These are phyloP conservation scores for Propsilocerus akamusi DNA, from an alignment of 1,140 invertebrate species.

Conservation along the genomic window DNA sequence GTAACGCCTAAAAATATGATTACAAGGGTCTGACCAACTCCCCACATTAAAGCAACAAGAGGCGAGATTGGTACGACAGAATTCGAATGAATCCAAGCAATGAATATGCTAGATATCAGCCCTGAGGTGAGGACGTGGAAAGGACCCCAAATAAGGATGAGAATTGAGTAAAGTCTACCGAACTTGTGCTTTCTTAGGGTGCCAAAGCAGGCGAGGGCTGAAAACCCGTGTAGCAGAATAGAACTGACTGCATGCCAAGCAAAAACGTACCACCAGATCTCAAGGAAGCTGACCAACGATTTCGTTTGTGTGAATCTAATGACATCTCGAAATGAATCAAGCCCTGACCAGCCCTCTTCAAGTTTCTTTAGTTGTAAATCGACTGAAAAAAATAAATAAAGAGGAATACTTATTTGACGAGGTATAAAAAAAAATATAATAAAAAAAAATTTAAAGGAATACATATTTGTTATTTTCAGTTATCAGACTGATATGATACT, in stretches of 20 bases:
- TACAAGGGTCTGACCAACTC: not conserved
- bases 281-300: not conserved
- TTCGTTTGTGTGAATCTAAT: not conserved
- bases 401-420: no score
- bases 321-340: not conserved
- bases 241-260: not conserved
- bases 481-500: no score
- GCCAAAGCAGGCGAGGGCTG: not conserved
- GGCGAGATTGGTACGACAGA: not conserved
- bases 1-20: not conserved
- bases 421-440: no score
- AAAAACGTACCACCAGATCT: not conserved
- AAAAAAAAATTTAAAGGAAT: no score
- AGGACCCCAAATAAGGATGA: not conserved
- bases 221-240: not conserved
- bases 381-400: not conserved
- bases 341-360: not conserved
- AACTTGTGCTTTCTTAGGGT: not conserved
- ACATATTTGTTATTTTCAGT: no score
- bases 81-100: not conserved
- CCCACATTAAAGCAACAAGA: not conserved
- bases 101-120: not conserved
- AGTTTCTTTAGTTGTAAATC: not conserved
- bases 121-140: not conserved
- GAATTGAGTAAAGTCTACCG: not conserved